Conservation (phyloP, 2,888 invertebrate species). For the Anoplius nigerrimus region DNA sequence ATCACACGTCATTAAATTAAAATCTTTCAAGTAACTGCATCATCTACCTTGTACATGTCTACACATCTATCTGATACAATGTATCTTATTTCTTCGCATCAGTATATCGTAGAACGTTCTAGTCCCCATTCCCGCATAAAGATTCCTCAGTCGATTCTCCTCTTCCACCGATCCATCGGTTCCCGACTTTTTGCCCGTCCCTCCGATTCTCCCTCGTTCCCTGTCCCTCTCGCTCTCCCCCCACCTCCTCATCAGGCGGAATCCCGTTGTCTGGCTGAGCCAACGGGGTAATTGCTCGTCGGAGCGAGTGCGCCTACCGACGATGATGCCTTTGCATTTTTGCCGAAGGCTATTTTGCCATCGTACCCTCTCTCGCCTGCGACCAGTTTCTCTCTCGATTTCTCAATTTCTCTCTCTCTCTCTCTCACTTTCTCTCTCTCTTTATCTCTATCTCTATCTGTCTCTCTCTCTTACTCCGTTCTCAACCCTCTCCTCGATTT, state of each 20-base stretch:
- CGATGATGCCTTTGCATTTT: slow-evolving; percentile 51
- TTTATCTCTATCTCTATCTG: too few relatives aligned
- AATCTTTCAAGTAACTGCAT: too few relatives aligned
- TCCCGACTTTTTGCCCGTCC: neutral
- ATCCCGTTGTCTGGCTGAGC: slow-evolving; percentile 39
- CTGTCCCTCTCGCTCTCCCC: slow-evolving; percentile 15
- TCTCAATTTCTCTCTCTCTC: too few relatives aligned
- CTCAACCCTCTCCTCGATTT: too few relatives aligned
- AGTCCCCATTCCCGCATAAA: neutral
- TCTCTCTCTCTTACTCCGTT: too few relatives aligned
- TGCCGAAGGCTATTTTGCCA: slow-evolving; percentile 50
- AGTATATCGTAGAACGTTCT: too few relatives aligned
- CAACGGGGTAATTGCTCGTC: slow-evolving; percentile 61
- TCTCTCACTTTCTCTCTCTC: too few relatives aligned
- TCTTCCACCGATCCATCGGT: neutral
- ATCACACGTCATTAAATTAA: too few relatives aligned
- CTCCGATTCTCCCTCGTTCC: neutral
- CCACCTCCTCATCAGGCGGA: slow-evolving; percentile 1
- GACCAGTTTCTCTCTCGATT: too few relatives aligned
- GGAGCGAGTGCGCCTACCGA: slow-evolving; percentile 38
- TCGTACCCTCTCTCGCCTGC: slow-evolving; percentile 35
- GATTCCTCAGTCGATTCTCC: neutral
- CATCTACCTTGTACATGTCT: too few relatives aligned
- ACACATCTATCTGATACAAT: too few relatives aligned
- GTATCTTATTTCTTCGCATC: too few relatives aligned